Evolutionary conservation across 2,113 vertebrate genomes (phyloP), one percentile per base, ranked within the genome.

Genomic region (Pachyramphus minor): DNA sequence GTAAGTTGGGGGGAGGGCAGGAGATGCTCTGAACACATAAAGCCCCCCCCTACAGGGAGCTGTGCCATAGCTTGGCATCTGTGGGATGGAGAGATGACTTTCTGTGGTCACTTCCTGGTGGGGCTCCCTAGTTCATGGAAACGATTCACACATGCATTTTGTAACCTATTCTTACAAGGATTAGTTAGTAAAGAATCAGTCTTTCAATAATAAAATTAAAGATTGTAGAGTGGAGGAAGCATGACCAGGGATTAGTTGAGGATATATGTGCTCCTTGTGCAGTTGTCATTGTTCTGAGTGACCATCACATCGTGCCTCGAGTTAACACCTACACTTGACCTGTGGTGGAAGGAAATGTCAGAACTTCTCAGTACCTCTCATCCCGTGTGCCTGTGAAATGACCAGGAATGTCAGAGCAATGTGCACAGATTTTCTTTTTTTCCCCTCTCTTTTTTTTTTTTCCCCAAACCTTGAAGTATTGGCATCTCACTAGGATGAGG

Each of bases 1-100:
- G 0, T 4, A 22, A 59, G 35, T 27, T 8, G 13, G 19, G 11
- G 4, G 19, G 11, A 11, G 15, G 37, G 21, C n/a, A 44, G 44
- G 11, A 35, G 27, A 6, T 62, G 12, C 30, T 47, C 30, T n/a
- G 31, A 37, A 49, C 21, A 6, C 28, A 9, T 23, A 20, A 28
- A 59, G 11, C 8, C 25, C 53, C 45, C 53, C 45, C 31, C 41
- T 8, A 4, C 12, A 9, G 33, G 12, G 16, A 47, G 12, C 42
- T 2, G 0, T 80, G 25, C 9, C 24, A 9, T 30, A 6, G 10
- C 0, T 1, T 0, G 1, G n/a, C n/a, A 16, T 42, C 59, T 56
- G 20, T 39, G 42, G 45, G 28, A 8, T 62, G 45, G 60, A 67
- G 53, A 37, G 14, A 8, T 39, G 14, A 20, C n/a, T 30, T 50